Base-by-base conservation (phyloP, 2,113 vertebrate genomes). In the Muntiacus muntjak region DNA sequence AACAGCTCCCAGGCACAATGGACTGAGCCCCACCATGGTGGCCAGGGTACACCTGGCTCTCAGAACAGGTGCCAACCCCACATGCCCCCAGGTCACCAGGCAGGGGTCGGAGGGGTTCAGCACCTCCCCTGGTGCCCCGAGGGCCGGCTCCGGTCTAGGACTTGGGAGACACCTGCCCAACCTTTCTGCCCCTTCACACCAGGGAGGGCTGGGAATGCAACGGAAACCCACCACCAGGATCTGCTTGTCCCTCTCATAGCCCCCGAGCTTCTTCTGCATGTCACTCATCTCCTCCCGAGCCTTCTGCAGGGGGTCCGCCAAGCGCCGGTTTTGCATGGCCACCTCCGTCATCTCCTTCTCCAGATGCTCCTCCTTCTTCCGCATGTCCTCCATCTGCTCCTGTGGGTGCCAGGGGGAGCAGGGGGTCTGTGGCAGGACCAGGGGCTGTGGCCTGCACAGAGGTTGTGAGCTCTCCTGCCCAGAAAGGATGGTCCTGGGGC, bases 361-460 rank as follows among this genome's bases (percentile, higher is more conserved):
- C 84, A 99, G 74, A 0, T 96, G 91, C 23, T 97, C 98, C 52
- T 99, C 99, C 76, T 97, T 99, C 90, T 96, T 98, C 95, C 98
- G 99, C 98, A 98, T 98, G 10, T 99, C 99, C 40, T 99, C 98
- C 57, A 99, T 97, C 97, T 99, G 98, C 94, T 98, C 99, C 99
- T 99, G n/a, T 23, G 3, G 94, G 82, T 40, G n/a, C 47, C 33
- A 1, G 28, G 1, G 3, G 43, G 85, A 54, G 36, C 5, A 5
- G 55, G 5, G 79, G 52, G 9, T 55, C 13, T 13, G 47, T 62
- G 78, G 76, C 43, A 13, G 43, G 3, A 5, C 21, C 0, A 0
- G 45, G 74, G 40, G 33, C 50, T 45, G 25, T 4, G 5, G 87
- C 50, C 54, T 92, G 3, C 10, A 0, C 2, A 43, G 15, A 14